These are phyloP conservation scores for Phengaris arion DNA, from an alignment of 2,888 invertebrate genomes.

Conservation along the genomic window DNA sequence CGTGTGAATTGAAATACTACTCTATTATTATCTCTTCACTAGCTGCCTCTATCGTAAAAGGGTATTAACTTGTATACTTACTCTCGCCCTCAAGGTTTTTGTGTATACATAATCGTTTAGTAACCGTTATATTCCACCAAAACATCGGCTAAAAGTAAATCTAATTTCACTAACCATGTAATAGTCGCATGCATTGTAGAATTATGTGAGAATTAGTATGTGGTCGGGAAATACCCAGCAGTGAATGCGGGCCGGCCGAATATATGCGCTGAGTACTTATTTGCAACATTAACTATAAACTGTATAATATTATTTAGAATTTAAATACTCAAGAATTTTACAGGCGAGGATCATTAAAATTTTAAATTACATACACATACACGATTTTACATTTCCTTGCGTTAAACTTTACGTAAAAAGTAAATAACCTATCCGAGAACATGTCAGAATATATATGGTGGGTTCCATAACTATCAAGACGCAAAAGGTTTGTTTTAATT, in stretches of 20 bases:
- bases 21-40: no score
- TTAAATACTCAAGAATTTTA: background rate
- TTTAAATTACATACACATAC: background rate
- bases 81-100: background rate
- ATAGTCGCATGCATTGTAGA: conserved; percentile 25
- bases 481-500: no score
- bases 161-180: conserved; percentile 30
- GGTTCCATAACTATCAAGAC: no score
- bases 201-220: conserved; percentile 31
- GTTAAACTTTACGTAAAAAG: background rate
- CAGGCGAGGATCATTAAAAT: background rate
- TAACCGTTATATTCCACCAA: background rate
- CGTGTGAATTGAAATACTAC: no score
- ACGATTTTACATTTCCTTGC: background rate
- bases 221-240: conserved; percentile 29
- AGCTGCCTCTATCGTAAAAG: no score
- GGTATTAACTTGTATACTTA: no score
- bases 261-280: conserved; percentile 29
- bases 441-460: no score
- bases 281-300: conserved; percentile 27
- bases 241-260: conserved; percentile 24
- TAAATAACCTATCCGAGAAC: no score
- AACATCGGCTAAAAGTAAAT: conserved; percentile 20
- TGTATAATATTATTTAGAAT: conserved; percentile 5
- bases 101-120: background rate